A percentile compares a stretch with the other conserved stretches of the same genome.
Evolutionary conservation across 1,140 invertebrate genomes (phyloP).

Genomic region (Drosophila erecta): DNA sequence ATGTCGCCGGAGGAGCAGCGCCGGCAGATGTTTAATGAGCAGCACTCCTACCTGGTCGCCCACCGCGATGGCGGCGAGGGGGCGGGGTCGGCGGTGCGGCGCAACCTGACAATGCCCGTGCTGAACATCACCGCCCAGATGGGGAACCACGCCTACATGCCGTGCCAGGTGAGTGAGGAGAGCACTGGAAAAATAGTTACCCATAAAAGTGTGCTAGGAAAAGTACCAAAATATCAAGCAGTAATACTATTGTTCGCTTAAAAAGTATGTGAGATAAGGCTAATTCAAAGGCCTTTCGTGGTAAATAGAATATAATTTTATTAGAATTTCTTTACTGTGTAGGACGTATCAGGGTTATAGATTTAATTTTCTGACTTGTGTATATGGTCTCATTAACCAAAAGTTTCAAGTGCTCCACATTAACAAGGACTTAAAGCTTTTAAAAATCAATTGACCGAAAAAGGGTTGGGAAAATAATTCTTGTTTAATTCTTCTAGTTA

Average conservation of each 20-base stretch:
- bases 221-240: not conserved
- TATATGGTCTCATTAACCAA: not conserved
- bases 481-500: no score
- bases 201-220: not conserved
- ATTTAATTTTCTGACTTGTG: no score
- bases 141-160: constrained; percentile 93
- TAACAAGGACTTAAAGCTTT: no score
- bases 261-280: no score
- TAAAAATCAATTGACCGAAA: no score
- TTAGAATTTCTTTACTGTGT: no score
- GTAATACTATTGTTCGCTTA: no score
- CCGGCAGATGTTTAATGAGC: constrained; percentile 70
- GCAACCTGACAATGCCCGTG: constrained; percentile 76
- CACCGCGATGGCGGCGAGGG: constrained; percentile 17
- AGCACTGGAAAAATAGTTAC: not conserved
- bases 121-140: constrained; percentile 93
- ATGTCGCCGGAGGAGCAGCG: constrained; percentile 65
- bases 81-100: constrained; percentile 38
- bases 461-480: no score
- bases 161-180: constrained; percentile 89
- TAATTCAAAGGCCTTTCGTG: no score
- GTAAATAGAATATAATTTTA: no score
- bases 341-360: no score
- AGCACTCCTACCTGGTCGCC: constrained; percentile 71
- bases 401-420: no score